A percentile compares a stretch with the other conserved stretches of the same genome.
phyloP scores from a whole-genome alignment of 1,140 invertebrate genomes.

The Zaprionus africanus region DNA sequence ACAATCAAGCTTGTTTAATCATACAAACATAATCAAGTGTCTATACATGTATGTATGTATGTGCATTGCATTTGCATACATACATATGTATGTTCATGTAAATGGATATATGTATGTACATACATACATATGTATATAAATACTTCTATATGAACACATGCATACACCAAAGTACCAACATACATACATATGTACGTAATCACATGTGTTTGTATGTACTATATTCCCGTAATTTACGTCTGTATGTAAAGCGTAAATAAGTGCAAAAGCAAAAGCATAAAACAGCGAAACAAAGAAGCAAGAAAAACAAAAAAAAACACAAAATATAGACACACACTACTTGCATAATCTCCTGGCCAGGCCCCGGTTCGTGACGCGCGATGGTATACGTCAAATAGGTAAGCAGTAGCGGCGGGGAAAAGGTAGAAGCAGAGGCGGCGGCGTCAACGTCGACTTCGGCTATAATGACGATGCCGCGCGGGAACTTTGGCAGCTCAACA shows the following conservation, averaged over 20 bases:
- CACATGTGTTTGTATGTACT: no score
- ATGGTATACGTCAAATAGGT: conserved; percentile 33
- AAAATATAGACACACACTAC: conserved; percentile 59
- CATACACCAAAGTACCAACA: background rate
- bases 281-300: conserved; percentile 30
- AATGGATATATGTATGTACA: background rate
- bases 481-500: conserved; percentile 49
- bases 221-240: no score
- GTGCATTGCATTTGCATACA: background rate
- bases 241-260: conserved; percentile 11
- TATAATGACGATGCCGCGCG: conserved; percentile 49
- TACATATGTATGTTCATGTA: background rate
- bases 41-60: background rate
- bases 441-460: conserved; percentile 6
- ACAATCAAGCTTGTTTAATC: background rate
- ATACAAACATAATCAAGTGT: no score
- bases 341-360: conserved; percentile 74
- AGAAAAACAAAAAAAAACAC: conserved; percentile 36
- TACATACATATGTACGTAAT: no score
- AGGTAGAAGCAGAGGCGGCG: conserved; percentile 13
- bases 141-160: background rate
- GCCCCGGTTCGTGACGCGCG: conserved; percentile 58
- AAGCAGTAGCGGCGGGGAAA: conserved; percentile 19
- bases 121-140: background rate
- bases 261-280: conserved; percentile 46